A percentile compares a stretch with the other conserved stretches of the same genome.
Conservation (phyloP, 2,113 vertebrate genomes). For the Montifringilla adamsi region DNA sequence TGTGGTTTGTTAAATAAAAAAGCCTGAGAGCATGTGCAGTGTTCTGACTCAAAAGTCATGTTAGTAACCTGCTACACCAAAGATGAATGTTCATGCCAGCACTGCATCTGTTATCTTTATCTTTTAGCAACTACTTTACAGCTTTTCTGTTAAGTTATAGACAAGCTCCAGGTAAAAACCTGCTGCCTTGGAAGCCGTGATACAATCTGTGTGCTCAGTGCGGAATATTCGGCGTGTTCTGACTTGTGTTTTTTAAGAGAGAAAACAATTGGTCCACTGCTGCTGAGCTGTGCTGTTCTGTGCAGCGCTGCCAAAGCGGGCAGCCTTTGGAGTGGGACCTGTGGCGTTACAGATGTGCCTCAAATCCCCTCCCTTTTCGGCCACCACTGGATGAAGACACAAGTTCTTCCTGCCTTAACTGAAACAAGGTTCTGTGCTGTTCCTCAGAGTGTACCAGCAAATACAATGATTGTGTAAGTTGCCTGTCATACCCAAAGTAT, state of each 20-base stretch:
- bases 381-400: not conserved
- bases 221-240: rapidly evolving
- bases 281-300: not conserved
- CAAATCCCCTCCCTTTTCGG: not conserved
- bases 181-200: not conserved
- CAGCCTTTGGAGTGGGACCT: not conserved
- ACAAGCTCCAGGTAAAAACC: not conserved
- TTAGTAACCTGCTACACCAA: not conserved
- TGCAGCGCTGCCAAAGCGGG: not conserved
- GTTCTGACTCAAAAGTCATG: not conserved
- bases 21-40: not conserved
- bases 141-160: not conserved
- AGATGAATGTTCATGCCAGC: not conserved
- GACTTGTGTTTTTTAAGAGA: not conserved
- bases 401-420: not conserved
- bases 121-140: not conserved
- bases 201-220: not conserved
- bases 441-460: not conserved
- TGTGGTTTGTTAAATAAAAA: not conserved
- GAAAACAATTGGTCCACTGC: not conserved
- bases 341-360: not conserved
- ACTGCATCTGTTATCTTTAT: not conserved
- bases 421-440: not conserved
- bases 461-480: not conserved
- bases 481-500: not conserved